Conservation (phyloP, 1,140 invertebrate genomes). For the Sarcophaga peregrina region DNA sequence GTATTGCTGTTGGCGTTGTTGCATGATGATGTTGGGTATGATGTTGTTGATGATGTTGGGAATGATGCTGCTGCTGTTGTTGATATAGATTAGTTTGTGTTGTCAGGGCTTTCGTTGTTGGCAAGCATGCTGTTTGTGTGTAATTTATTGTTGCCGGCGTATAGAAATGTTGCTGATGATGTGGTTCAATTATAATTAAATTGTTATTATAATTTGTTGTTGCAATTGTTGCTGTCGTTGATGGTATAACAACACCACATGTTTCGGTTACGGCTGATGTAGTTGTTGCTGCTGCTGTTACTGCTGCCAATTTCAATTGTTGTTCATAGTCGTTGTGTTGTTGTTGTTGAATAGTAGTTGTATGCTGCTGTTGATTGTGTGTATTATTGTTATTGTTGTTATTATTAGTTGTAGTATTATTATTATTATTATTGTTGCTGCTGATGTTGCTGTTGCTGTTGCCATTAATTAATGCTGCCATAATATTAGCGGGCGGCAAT, state of each 20-base stretch:
- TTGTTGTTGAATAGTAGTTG: slow-evolving; percentile 19
- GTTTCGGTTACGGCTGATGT: neutral
- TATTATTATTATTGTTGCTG: slow-evolving; percentile 38
- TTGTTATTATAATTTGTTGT: slow-evolving; percentile 57
- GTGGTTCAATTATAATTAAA: slow-evolving; percentile 63
- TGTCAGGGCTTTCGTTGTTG: slow-evolving; percentile 43
- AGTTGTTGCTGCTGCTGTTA: slow-evolving; percentile 41
- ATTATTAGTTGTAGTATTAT: slow-evolving; percentile 36
- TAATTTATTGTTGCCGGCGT: slow-evolving; percentile 44
- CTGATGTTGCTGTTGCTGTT: slow-evolving; percentile 53
- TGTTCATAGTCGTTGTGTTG: slow-evolving; percentile 48
- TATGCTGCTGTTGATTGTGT: slow-evolving; percentile 43
- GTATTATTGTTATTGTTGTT: slow-evolving; percentile 32
- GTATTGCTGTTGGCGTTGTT: slow-evolving; percentile 36
- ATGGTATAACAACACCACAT: slow-evolving; percentile 22
- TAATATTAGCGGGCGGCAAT: slow-evolving; percentile 77
- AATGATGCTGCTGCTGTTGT: slow-evolving; percentile 20
- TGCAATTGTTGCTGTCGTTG: slow-evolving; percentile 49
- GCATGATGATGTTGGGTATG: slow-evolving; percentile 40
- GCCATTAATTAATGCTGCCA: slow-evolving; percentile 64
- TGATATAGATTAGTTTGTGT: slow-evolving; percentile 43
- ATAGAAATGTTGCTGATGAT: slow-evolving; percentile 44
- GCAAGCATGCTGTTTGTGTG: slow-evolving; percentile 42
- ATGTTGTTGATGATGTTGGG: slow-evolving; percentile 42
- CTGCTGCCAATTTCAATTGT: slow-evolving; percentile 37